Conservation (phyloP, 2,113 vertebrate genomes). For the Grammomys surdaster region DNA sequence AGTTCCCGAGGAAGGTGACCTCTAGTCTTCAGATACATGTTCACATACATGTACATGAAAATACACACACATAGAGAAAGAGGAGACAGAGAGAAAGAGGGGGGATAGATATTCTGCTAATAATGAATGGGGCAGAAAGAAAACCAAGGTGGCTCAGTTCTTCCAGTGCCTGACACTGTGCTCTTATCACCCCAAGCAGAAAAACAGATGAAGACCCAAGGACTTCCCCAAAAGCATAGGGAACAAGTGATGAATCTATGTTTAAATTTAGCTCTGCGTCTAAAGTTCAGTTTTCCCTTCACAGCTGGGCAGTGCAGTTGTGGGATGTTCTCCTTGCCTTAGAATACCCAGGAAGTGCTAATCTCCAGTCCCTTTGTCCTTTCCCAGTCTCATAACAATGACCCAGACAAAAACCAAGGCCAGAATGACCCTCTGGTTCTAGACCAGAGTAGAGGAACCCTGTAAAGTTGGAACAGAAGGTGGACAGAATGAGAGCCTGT, state of each 20-base stretch:
- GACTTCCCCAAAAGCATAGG: not conserved
- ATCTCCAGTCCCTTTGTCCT: not conserved
- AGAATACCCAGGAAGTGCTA: not conserved
- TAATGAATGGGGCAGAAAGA: not conserved
- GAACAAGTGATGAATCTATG: not conserved
- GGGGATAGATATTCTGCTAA: not conserved
- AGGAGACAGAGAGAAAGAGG: not conserved
- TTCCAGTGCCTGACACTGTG: not conserved
- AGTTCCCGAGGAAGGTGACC: not conserved
- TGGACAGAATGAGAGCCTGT: not conserved
- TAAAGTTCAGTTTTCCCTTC: not conserved
- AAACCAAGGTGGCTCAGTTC: not conserved
- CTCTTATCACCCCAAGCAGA: not conserved
- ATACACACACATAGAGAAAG: not conserved
- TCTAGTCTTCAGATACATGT: not conserved
- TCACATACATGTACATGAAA: not conserved
- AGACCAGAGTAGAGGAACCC: not conserved
- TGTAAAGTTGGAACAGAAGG: not conserved
- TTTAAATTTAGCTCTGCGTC: not conserved
- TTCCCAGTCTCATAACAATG: not conserved
- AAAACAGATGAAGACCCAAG: not conserved
- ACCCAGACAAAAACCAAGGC: slow-evolving; percentile 27
- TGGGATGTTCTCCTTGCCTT: not conserved
- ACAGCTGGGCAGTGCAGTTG: not conserved
- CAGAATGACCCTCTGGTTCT: not conserved